phyloP scores from a whole-genome alignment of 2,113 vertebrate species.

The Pteropus alecto region DNA sequence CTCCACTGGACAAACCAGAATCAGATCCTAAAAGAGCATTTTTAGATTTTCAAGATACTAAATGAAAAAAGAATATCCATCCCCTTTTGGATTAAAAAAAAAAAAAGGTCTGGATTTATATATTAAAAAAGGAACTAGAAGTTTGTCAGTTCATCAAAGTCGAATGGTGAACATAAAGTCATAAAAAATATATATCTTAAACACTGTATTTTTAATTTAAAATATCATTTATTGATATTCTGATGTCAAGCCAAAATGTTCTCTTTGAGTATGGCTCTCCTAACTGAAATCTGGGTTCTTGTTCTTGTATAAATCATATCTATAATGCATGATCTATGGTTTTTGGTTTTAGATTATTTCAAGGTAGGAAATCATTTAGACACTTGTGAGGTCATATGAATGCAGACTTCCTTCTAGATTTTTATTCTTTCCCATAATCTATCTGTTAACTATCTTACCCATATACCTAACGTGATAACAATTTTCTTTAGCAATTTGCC shows the following conservation, averaged over 20 bases:
- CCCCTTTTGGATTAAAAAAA: not conserved
- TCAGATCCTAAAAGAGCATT: not conserved
- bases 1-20: not conserved
- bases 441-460: not conserved
- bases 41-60: not conserved
- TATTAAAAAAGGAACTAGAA: not conserved
- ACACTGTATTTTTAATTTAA: constrained; percentile 20
- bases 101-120: constrained; percentile 1
- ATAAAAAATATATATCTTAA: not conserved
- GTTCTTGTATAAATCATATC: not conserved
- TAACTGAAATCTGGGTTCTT: not conserved
- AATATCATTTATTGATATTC: not conserved
- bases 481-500: not conserved
- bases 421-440: not conserved
- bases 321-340: not conserved
- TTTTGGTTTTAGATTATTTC: not conserved
- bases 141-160: not conserved
- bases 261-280: not conserved
- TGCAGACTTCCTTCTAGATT: not conserved
- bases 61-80: not conserved
- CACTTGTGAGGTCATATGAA: not conserved
- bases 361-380: constrained; percentile 3
- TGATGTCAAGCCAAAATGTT: not conserved
- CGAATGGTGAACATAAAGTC: not conserved
- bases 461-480: not conserved